Base-by-base conservation (phyloP, 1,140 invertebrate species). In the Dinoponera quadriceps region DNA sequence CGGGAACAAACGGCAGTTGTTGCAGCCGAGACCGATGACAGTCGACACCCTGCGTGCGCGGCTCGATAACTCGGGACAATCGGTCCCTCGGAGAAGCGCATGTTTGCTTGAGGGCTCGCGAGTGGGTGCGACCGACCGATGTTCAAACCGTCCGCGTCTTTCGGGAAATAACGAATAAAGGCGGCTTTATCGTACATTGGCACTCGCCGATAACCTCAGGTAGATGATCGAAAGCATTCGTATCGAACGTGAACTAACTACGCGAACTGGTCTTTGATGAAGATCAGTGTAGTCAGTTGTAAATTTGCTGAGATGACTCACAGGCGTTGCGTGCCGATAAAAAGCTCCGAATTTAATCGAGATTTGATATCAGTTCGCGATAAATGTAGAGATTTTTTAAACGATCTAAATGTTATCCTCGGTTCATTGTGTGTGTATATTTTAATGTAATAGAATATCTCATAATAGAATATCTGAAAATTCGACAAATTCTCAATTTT, bases 1-100 rank as follows among this genome's bases (percentile, higher is more conserved):
- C 86, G 68, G 62, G 87, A 88, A 88, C 68, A 88, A 88, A 66
- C 85, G 75, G 72, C 82, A 77, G 87, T 85, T 75, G 78, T 59
- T 59, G 86, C 59, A 51, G 51, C 59, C 82, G 69, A 63, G 27
- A n/a, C 48, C 68, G 74, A 55, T 55, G 85, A 84, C 71, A 81
- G 82, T 66, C 82, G 86, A 88, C 86, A 83, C 83, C 20, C 14
- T 48, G 48, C 11, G 33, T 54, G 27, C 54, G 25, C 57, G 65
- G 63, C 68, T 66, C 78, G 87, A 88, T 88, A 88, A 87, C 54
- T 54, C 62, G 83, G 57, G 54, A 87, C 72, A 86, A 83, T 69
- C 77, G 25, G 81, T 63, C 74, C 33, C n/a, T 62, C 38, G 48
- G 72, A 55, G 65, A 63, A 73, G 48, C 82, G 72, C n/a, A 84